These are phyloP conservation scores for Tokudaia tokunoshimensis DNA, from an alignment of 2,797 vertebrate genomes.

Conservation along the genomic window DNA sequence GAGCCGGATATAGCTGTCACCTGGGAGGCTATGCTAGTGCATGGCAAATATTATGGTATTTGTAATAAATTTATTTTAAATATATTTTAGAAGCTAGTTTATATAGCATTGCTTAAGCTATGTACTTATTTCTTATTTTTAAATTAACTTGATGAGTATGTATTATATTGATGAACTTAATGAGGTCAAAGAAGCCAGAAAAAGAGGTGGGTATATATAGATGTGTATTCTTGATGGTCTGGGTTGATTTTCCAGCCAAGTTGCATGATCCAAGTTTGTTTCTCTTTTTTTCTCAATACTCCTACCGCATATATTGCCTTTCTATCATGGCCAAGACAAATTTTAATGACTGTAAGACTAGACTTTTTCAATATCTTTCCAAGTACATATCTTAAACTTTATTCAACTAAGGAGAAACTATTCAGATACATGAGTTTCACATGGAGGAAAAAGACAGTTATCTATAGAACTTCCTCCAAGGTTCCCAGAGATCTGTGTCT, in stretches of 20 bases:
- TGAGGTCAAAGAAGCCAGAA: not conserved
- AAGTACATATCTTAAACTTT: not conserved
- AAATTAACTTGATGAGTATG: not conserved
- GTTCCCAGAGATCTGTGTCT: not conserved
- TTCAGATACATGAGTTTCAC: not conserved
- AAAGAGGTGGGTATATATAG: rapidly evolving
- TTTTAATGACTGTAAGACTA: not conserved
- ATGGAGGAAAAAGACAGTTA: not conserved
- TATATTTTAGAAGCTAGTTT: not conserved
- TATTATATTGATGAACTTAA: not conserved
- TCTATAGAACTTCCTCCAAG: not conserved
- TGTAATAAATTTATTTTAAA: not conserved
- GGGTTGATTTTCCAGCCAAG: not conserved
- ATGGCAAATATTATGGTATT: not conserved
- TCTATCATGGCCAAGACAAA: not conserved
- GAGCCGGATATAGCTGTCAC: no score
- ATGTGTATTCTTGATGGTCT: not conserved
- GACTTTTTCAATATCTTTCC: not conserved
- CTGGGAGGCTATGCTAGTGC: no score
- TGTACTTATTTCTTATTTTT: not conserved
- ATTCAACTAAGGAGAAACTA: not conserved
- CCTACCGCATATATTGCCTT: not conserved
- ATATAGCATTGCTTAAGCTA: not conserved
- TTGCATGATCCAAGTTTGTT: not conserved
- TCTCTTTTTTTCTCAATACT: not conserved